Evolutionary conservation across 2,888 invertebrate genomes (phyloP).

Genomic region (Agonum fuliginosum): DNA sequence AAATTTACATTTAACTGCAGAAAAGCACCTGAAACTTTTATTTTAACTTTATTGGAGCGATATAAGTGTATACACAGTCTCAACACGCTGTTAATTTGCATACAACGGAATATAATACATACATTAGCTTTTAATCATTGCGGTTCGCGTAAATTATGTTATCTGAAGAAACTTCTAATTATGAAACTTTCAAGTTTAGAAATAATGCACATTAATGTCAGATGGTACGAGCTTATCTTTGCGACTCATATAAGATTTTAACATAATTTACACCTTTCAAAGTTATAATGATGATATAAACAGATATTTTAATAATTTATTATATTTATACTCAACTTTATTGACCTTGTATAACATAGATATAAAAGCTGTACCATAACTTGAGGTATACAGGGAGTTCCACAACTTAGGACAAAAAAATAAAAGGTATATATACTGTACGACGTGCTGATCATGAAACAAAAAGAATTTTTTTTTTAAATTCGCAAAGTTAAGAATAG

Average conservation of each 20-base stretch:
- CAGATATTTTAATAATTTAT: too few species aligned
- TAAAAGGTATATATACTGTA: too few species aligned
- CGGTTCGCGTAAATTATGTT: conserved; percentile 12
- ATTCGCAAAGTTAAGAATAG: too few species aligned
- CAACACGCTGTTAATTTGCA: conserved; percentile 15
- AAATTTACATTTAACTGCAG: conserved; percentile 8
- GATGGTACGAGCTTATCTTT: conserved; percentile 4
- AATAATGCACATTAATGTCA: conserved; percentile 10
- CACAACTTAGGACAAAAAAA: too few species aligned
- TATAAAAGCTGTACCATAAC: too few species aligned
- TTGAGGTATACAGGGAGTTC: too few species aligned
- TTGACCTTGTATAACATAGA: too few species aligned
- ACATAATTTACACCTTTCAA: neutral
- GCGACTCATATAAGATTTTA: conserved; percentile 3
- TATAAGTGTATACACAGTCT: conserved; percentile 23
- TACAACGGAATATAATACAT: conserved; percentile 25
- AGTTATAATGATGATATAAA: too few species aligned
- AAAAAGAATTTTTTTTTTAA: too few species aligned
- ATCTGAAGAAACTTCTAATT: conserved; percentile 33
- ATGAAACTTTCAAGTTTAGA: conserved; percentile 16
- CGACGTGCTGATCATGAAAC: too few species aligned
- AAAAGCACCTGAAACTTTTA: conserved; percentile 17
- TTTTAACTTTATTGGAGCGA: conserved; percentile 18
- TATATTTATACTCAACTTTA: too few species aligned
- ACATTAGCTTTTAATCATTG: conserved; percentile 30